These are phyloP conservation scores for Hyalella azteca DNA, from an alignment of 2,888 invertebrate genomes.

Conservation along the genomic window DNA sequence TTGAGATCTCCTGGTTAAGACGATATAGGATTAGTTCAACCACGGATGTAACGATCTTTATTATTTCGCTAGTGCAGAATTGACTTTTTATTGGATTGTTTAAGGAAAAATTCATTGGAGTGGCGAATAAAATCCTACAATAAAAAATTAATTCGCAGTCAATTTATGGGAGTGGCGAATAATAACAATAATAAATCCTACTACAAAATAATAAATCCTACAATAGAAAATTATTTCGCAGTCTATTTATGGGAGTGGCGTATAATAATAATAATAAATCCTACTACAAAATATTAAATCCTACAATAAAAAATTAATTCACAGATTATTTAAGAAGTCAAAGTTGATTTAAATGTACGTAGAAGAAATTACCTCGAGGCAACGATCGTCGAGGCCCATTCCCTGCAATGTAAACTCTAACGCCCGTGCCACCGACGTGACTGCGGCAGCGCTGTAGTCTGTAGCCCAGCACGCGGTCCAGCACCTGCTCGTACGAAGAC, in stretches of 20 bases:
- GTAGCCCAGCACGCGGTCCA: constrained; percentile 34
- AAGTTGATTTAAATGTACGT: too few relatives aligned
- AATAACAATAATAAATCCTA: too few relatives aligned
- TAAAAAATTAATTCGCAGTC: too few relatives aligned
- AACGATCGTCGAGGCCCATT: neutral
- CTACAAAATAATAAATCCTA: neutral
- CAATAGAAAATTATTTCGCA: neutral
- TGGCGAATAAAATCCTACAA: too few relatives aligned
- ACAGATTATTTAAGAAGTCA: neutral
- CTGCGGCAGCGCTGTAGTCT: constrained; percentile 2
- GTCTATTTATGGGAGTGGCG: neutral
- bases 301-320: neutral
- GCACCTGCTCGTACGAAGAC: constrained; percentile 1
- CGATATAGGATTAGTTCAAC: too few relatives aligned
- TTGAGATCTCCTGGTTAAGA: too few relatives aligned
- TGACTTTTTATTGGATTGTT: too few relatives aligned
- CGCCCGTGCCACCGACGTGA: constrained; percentile 28
- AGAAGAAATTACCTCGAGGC: neutral
- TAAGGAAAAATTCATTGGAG: too few relatives aligned
- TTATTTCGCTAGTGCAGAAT: too few relatives aligned
- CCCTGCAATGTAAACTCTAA: neutral
- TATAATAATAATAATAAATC: neutral
- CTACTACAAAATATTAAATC: neutral
- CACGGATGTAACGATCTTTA: too few relatives aligned
- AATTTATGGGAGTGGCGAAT: too few relatives aligned